Conservation (phyloP, 2,888 invertebrate genomes). For the Eilema griseolum region DNA sequence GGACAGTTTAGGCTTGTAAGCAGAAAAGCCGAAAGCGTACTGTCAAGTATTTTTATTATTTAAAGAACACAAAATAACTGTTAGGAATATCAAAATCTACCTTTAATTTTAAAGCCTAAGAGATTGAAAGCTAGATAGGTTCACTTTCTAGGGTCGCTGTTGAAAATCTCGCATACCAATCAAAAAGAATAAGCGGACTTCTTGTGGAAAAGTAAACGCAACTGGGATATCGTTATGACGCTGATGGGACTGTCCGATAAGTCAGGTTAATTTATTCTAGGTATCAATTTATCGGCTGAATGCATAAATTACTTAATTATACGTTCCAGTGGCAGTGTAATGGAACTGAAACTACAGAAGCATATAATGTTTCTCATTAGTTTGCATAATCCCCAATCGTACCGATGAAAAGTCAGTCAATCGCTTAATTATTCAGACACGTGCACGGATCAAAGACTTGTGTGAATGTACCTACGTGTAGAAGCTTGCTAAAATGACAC, state of each 20-base stretch:
- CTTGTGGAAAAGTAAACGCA: background rate
- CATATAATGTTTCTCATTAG: conserved; percentile 34
- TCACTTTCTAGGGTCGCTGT: no score
- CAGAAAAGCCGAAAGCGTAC: background rate
- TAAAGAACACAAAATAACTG: background rate
- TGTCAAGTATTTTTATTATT: no score
- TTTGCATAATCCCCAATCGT: conserved; percentile 26
- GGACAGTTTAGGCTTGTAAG: conserved; percentile 17
- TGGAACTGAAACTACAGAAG: conserved; percentile 21
- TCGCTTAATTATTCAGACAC: conserved; percentile 52
- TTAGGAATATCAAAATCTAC: background rate
- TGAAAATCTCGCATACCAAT: no score
- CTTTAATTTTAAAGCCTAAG: background rate
- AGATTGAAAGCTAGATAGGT: background rate
- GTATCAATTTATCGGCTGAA: conserved; percentile 9
- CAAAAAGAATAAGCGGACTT: no score
- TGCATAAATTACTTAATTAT: conserved; percentile 8
- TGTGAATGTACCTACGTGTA: conserved; percentile 40
- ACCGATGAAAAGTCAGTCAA: conserved; percentile 39
- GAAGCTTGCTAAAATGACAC: conserved; percentile 8
- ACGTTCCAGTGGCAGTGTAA: background rate
- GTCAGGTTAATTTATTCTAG: background rate
- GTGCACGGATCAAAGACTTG: conserved; percentile 48
- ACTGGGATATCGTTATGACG: background rate
- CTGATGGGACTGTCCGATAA: background rate